Evolutionary conservation across 2,888 invertebrate genomes (phyloP), one percentile per base, ranked within the genome.

Genomic region (Xestia ashworthii): DNA sequence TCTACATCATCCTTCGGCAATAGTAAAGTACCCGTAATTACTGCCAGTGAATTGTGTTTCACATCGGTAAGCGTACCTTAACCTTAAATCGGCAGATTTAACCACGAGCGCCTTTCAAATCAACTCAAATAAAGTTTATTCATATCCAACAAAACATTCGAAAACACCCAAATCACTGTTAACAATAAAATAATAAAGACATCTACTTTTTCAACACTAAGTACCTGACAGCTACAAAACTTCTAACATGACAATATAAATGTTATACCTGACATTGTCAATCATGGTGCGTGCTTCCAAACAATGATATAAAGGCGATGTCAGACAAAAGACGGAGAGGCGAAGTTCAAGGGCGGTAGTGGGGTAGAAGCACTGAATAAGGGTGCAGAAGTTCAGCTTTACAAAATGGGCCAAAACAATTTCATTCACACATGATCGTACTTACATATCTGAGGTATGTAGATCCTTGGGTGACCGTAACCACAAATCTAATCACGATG

Each of bases 321-420:
- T 25, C 38, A 66, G 25, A 41, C 58, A 82, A 44, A 66, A 82
- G 70, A 41, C 46, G n/a, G 12, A 41, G 46, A 58, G 14, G 41
- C 19, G 50, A 74, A 65, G 55, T 66, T 82, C 77, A 80, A 76
- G 77, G 66, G 22, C 60, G 46, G 25, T 14, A 25, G 38, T 11
- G 55, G 53, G 25, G 32, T 38, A 16, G 6, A 8, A 12, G 16
- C 48, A 64, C 38, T 38, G 0, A 48, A 71, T 8, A 12, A 4
- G 12, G 19, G 22, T n/a, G 0, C 58, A 64, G 48, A 62, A 64
- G 71, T 48, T 64, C 65, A 48, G 4, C 11, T 62, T 0, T 11
- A 9, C 22, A 60, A 0, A 22, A 22, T 5, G 16, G 5, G 14
- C 8, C 19, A 44, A 71, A 44, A 44, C 22, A 38, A 50, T 4